phyloP scores from a whole-genome alignment of 2,797 vertebrate genomes.

The Acropternis orthonyx region DNA sequence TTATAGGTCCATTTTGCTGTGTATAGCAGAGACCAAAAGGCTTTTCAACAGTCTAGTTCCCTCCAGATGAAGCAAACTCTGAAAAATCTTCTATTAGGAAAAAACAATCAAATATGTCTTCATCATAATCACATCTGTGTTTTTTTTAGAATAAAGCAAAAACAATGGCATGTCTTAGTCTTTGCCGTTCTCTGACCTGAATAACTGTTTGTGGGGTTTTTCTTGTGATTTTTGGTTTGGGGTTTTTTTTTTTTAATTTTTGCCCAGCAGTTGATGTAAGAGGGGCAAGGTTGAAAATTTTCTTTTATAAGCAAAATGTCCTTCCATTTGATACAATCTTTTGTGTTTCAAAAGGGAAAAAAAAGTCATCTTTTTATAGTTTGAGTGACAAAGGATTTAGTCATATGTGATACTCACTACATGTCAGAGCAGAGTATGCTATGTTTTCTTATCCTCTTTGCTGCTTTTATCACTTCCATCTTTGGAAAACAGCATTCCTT shows the following conservation, averaged over 20 bases:
- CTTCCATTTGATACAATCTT: not conserved
- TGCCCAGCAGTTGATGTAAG: not conserved
- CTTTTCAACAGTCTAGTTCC: not conserved
- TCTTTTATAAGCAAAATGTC: not conserved
- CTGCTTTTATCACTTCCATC: not conserved
- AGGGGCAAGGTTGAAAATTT: not conserved
- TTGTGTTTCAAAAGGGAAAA: not conserved
- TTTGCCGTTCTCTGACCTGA: not conserved
- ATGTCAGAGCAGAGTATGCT: not conserved
- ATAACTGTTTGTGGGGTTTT: not conserved
- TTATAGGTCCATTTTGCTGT: rapidly evolving
- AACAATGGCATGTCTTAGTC: not conserved
- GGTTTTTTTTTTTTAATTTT: not conserved
- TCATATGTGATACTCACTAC: not conserved
- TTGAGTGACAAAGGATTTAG: not conserved
- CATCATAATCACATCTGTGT: not conserved
- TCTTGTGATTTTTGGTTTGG: not conserved
- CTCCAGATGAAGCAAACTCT: not conserved
- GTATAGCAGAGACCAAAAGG: not conserved
- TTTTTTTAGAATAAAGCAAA: not conserved
- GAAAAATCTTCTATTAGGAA: not conserved
- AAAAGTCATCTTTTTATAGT: not conserved
- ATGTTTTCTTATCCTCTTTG: not conserved
- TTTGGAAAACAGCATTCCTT: not conserved
- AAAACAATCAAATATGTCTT: not conserved